Evolutionary conservation across 2,113 vertebrate species (phyloP).

Genomic region (Sturnira hondurensis): DNA sequence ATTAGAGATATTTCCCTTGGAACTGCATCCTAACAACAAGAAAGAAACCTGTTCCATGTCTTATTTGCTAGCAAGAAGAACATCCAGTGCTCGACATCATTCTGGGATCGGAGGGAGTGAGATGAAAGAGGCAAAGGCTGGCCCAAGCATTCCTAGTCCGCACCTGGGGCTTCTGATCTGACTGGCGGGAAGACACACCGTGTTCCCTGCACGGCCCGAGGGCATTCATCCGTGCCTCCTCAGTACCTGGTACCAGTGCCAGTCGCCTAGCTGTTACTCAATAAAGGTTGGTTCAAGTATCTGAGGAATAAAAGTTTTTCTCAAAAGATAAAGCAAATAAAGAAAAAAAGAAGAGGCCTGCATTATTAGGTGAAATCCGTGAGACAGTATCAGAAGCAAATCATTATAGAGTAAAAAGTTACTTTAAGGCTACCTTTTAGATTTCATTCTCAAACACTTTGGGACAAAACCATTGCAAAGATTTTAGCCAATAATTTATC

Average conservation of each 20-base stretch:
- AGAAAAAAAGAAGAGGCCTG: background rate
- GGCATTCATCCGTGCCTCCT: rapidly evolving
- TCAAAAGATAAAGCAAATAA: background rate
- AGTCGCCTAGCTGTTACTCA: background rate
- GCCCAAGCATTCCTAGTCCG: background rate
- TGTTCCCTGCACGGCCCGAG: background rate
- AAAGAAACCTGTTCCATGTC: background rate
- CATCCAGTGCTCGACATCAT: background rate
- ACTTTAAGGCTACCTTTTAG: background rate
- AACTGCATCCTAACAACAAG: background rate
- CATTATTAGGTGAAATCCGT: background rate
- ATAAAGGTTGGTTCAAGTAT: background rate
- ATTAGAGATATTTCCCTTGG: background rate
- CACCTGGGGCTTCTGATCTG: background rate
- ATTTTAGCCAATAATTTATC: background rate
- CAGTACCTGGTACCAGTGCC: background rate
- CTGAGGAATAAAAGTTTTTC: background rate
- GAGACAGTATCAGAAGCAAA: background rate
- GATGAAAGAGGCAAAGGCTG: background rate
- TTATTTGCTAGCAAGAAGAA: background rate
- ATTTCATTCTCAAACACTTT: background rate
- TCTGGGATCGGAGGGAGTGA: background rate
- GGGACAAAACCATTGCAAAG: background rate
- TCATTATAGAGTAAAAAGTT: background rate
- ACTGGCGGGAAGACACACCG: background rate